Base-by-base conservation (phyloP, 2,888 invertebrate species). In the Dolichomitus sp. region DNA sequence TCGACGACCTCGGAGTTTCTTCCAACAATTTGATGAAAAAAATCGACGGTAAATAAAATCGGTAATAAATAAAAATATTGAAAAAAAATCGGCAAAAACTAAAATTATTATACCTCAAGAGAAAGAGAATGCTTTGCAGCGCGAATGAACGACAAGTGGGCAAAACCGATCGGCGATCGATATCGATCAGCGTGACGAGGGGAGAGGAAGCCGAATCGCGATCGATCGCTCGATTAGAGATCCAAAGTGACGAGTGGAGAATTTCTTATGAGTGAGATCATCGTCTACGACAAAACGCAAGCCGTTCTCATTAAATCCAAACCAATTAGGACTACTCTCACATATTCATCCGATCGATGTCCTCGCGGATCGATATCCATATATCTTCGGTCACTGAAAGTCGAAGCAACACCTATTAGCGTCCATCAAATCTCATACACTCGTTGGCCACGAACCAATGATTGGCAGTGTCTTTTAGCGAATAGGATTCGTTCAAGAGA, bases 381-480 rank as follows among this genome's bases (percentile, higher is more conserved):
- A n/a, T 37, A 37, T 68, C 45, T 11, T 30, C 17, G 42, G 19
- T 23, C n/a, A 27, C 54, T 11, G 48, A 33, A 30, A 30, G 65
- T 65, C 40, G 74, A 65, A 4, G 12, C 23, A 52, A 65, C 63
- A 52, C 74, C 63, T 63, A 74, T 63, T 50, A 65, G 54, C 65
- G 6, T 6, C 7, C 33, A n/a, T 5, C n/a, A n/a, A 30, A 57
- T 33, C 0, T 33, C 30, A 14, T 12, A 33, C 57, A 57, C 27
- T 57, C n/a, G 5, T 57, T 57, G 57, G 57, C 57, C 30, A 57
- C 23, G 1, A 9, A n/a, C 17, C 57, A 33, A 27, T 37, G 17
- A 40, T 63, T 5, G 63, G 12, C 19, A 63, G 2, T 63, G 12
- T 30, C 33, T 1, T 6, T 12, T 6, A n/a, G 0, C 45, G 17